These are phyloP conservation scores for Pantelozetes paolii DNA, from an alignment of 2,888 invertebrate species.

Conservation along the genomic window DNA sequence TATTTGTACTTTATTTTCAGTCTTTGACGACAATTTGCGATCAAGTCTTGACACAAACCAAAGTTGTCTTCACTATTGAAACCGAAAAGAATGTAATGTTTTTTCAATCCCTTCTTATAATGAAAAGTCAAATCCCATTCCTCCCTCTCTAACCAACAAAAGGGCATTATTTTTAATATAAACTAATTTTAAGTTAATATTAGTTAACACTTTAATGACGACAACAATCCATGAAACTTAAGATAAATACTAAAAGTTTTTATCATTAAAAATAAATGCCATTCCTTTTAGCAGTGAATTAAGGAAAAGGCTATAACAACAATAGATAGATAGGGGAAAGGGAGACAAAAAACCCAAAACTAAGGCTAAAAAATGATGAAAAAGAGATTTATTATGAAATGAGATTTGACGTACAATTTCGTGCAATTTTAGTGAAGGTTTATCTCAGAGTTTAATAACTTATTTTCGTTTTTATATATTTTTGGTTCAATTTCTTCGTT, in stretches of 20 bases:
- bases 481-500: background rate
- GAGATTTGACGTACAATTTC: conserved; percentile 24
- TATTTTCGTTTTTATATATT: conserved; percentile 1
- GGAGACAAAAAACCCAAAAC: background rate
- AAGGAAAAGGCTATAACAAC: background rate
- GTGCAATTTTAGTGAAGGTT: background rate
- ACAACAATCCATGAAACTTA: background rate
- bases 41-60: conserved; percentile 46
- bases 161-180: conserved; percentile 34
- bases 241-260: background rate
- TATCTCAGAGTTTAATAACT: conserved; percentile 12
- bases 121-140: conserved; percentile 25
- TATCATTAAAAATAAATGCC: conserved; percentile 14
- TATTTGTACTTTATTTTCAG: conserved; percentile 43
- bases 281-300: background rate
- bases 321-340: conserved; percentile 3
- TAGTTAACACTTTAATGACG: conserved; percentile 23
- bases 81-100: conserved; percentile 46
- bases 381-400: conserved; percentile 26
- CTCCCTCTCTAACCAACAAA: background rate
- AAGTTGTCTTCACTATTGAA: conserved; percentile 44
- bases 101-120: conserved; percentile 22
- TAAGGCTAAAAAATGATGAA: background rate
- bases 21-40: conserved; percentile 46
- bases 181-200: conserved; percentile 27